Percentiles rank a stretch among this genome's conserved stretches.
phyloP scores from a whole-genome alignment of 2,113 vertebrate genomes.

The Poecile atricapillus region DNA sequence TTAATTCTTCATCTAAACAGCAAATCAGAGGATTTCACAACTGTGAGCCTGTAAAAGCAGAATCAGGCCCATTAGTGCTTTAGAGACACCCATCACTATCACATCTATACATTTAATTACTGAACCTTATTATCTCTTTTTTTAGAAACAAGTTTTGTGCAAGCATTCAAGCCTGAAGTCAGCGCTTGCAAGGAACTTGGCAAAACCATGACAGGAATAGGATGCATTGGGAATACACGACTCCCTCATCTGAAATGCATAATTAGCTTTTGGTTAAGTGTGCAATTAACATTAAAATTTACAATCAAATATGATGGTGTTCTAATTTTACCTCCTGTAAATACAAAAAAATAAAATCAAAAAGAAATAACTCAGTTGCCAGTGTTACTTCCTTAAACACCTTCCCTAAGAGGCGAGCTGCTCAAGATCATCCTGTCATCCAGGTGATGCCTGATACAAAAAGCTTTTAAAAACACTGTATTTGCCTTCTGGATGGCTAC shows the following conservation, averaged over 20 bases:
- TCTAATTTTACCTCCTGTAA: slow-evolving; percentile 48
- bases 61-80: not conserved
- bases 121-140: not conserved
- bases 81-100: not conserved
- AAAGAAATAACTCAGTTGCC: not conserved
- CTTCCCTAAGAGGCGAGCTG: not conserved
- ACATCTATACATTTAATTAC: not conserved
- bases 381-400: not conserved
- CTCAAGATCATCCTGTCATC: not conserved
- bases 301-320: slow-evolving; percentile 19
- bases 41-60: not conserved
- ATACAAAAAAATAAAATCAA: not conserved
- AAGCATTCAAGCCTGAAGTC: not conserved
- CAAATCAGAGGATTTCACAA: not conserved
- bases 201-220: slow-evolving; percentile 3
- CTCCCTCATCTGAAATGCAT: slow-evolving; percentile 43
- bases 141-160: not conserved
- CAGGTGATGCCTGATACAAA: not conserved
- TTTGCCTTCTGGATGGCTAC: slow-evolving; percentile 9
- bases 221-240: slow-evolving; percentile 34
- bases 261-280: slow-evolving; percentile 42
- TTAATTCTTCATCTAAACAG: not conserved
- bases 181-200: not conserved
- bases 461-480: not conserved
- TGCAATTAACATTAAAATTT: slow-evolving; percentile 62